Evolutionary conservation across 2,797 vertebrate genomes (phyloP).

Genomic region (Macrochelys suwanniensis): DNA sequence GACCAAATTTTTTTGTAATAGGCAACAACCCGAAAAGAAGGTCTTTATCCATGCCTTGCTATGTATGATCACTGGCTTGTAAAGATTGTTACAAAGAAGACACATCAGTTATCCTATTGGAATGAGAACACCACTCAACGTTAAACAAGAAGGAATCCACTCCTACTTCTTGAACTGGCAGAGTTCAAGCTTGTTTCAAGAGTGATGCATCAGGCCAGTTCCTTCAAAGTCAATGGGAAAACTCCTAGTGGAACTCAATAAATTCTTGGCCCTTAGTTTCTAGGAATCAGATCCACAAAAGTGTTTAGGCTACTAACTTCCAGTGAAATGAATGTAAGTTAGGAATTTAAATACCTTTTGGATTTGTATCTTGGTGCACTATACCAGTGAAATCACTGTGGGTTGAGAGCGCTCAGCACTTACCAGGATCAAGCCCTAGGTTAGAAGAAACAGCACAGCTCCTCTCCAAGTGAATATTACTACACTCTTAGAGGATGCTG

Average conservation of each 20-base stretch:
- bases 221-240: background rate
- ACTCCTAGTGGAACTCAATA: background rate
- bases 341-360: background rate
- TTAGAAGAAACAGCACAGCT: background rate
- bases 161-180: background rate
- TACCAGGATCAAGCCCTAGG: background rate
- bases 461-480: background rate
- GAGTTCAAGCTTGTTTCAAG: background rate
- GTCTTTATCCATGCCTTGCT: background rate
- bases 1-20: background rate
- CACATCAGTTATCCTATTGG: background rate
- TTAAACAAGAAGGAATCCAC: background rate
- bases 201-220: background rate
- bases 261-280: fast-evolving
- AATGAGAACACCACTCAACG: background rate
- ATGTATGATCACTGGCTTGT: background rate
- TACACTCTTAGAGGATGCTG: background rate
- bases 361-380: background rate
- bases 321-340: background rate
- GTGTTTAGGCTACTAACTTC: background rate
- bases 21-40: background rate
- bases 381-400: background rate
- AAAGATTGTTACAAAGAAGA: background rate
- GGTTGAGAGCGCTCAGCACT: background rate
- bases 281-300: background rate